phyloP scores from a whole-genome alignment of 2,797 vertebrate species.

The Gymnodraco acuticeps region DNA sequence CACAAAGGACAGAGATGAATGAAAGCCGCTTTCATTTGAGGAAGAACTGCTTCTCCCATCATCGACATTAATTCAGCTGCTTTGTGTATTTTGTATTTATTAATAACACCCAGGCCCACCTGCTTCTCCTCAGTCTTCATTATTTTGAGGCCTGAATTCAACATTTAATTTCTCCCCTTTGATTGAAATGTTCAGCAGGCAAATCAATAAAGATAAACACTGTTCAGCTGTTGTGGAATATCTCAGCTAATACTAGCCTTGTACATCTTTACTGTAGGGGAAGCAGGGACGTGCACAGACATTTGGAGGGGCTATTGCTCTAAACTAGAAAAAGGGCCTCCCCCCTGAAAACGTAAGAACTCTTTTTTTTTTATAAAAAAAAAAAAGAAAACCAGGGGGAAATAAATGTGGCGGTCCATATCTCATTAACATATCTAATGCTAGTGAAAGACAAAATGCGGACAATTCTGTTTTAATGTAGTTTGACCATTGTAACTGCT shows the following conservation, averaged over 20 bases:
- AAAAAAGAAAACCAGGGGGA: too few species aligned
- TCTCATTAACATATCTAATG: too few species aligned
- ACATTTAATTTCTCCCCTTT: slow-evolving; percentile 27
- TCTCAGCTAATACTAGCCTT: background rate
- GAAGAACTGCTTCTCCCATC: slow-evolving; percentile 37
- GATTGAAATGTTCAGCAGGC: slow-evolving; percentile 8
- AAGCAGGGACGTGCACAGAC: too few species aligned
- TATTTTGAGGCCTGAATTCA: slow-evolving; percentile 34
- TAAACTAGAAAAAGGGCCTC: too few species aligned
- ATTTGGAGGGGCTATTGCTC: too few species aligned
- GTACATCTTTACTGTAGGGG: background rate
- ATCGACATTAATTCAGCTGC: slow-evolving; percentile 52
- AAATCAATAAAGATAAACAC: slow-evolving; percentile 20
- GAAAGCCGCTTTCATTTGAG: slow-evolving; percentile 51
- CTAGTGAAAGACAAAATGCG: too few species aligned
- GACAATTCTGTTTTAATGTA: too few species aligned
- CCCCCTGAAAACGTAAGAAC: too few species aligned
- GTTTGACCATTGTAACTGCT: too few species aligned
- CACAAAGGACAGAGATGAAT: slow-evolving; percentile 68
- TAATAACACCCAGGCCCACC: slow-evolving; percentile 30
- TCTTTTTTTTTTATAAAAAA: too few species aligned
- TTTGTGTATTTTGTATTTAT: slow-evolving; percentile 53
- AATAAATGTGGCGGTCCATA: too few species aligned
- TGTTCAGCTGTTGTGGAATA: slow-evolving; percentile 3
- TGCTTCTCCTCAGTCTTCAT: slow-evolving; percentile 15